phyloP scores from a whole-genome alignment of 2,888 invertebrate species.

The Carpatolechia fugitivella region DNA sequence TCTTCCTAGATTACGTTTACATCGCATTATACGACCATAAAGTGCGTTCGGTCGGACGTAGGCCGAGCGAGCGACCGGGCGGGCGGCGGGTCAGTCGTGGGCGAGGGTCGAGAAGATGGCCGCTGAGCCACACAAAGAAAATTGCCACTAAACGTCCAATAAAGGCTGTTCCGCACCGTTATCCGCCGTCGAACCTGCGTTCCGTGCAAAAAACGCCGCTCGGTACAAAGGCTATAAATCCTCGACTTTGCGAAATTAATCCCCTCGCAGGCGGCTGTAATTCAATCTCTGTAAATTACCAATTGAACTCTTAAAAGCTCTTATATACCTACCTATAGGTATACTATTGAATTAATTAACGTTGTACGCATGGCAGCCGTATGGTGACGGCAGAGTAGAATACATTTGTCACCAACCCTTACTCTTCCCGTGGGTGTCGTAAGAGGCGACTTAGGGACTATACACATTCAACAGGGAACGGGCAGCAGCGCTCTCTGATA shows the following conservation, averaged over 20 bases:
- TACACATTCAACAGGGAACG: too few relatives aligned
- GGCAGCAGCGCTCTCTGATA: too few relatives aligned
- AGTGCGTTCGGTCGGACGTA: constrained; percentile 42
- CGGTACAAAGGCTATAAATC: constrained; percentile 19
- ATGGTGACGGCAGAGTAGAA: too few relatives aligned
- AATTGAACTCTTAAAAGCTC: constrained; percentile 24
- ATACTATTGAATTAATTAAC: too few relatives aligned
- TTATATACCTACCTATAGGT: too few relatives aligned
- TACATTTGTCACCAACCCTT: too few relatives aligned
- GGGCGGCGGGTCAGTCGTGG: constrained; percentile 40
- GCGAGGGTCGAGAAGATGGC: constrained; percentile 28
- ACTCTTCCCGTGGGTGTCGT: too few relatives aligned
- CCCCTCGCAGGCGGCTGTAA: constrained; percentile 26
- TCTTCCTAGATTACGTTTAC: constrained; percentile 57
- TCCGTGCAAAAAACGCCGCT: constrained; percentile 4
- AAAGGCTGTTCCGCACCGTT: constrained; percentile 19
- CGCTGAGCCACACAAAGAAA: constrained; percentile 21
- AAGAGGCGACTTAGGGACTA: too few relatives aligned
- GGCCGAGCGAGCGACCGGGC: constrained; percentile 33
- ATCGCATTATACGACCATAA: constrained; percentile 51
- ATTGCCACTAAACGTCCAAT: constrained; percentile 23
- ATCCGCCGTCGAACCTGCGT: constrained; percentile 12
- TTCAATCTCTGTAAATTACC: constrained; percentile 28
- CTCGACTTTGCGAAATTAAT: constrained; percentile 28
- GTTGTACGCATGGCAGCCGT: too few relatives aligned